These are phyloP conservation scores for Phymatocera aterrima DNA, from an alignment of 2,888 invertebrate genomes.

Conservation along the genomic window DNA sequence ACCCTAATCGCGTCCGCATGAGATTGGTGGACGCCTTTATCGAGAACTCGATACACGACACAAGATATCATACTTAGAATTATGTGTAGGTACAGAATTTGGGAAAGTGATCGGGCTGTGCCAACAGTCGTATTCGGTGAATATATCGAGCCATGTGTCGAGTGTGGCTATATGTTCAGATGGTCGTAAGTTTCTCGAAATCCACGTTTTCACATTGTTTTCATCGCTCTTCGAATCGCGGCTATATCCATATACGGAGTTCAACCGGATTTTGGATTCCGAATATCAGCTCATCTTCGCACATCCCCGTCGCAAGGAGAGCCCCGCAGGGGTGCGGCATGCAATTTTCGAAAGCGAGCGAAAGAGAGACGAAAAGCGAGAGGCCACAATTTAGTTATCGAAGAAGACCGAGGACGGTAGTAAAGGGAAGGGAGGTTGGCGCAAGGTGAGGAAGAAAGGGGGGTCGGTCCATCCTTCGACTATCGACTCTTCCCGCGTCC, in stretches of 20 bases:
- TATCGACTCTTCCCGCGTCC: slow-evolving; percentile 60
- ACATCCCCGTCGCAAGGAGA: too few species aligned
- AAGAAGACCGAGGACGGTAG: slow-evolving; percentile 45
- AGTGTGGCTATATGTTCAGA: too few species aligned
- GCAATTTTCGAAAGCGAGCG: too few species aligned
- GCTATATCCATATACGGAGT: neutral
- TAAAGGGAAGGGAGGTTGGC: neutral
- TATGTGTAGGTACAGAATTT: too few species aligned
- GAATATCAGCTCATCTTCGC: neutral
- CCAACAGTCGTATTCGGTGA: too few species aligned
- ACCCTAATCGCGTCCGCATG: neutral
- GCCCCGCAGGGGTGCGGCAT: too few species aligned
- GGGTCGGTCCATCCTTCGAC: slow-evolving; percentile 42
- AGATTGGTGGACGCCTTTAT: slow-evolving; percentile 18
- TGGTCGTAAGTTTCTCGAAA: too few species aligned
- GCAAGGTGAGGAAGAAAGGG: slow-evolving; percentile 41
- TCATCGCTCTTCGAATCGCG: too few species aligned
- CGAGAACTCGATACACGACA: neutral
- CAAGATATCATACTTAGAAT: neutral
- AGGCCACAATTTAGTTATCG: slow-evolving; percentile 70
- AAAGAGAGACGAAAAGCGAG: too few species aligned
- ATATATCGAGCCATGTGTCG: too few species aligned
- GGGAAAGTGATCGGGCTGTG: too few species aligned
- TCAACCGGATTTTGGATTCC: neutral
- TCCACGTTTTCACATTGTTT: too few species aligned